Evolutionary conservation across 2,113 vertebrate species (phyloP), one percentile per base, ranked within the genome.

Genomic region (Manacus vitellinus): DNA sequence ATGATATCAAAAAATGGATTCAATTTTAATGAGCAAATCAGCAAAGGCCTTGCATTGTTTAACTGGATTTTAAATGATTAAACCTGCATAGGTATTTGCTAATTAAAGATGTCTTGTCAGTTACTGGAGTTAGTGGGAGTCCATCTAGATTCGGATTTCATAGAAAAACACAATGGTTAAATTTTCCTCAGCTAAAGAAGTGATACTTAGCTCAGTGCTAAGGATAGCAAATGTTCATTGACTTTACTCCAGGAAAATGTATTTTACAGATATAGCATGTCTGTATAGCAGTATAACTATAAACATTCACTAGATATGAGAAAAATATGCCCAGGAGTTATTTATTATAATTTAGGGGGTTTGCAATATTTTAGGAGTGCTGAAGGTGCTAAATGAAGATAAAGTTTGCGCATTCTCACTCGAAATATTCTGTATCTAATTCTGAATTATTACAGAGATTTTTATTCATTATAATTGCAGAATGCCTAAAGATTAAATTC

Each of bases 401-500:
- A 95, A 97, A 97, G 12, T 93, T 91, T 67, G 31, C 65, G 92
- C 58, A 92, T 89, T 79, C 65, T 87, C 43, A 82, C 23, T 92
- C 77, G 77, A 39, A 96, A 91, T 92, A 43, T 83, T 73, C 41
- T 84, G 23, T 74, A 92, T 59, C 52, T 94, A 73, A 92, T 96
- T 95, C 56, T 94, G 73, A 93, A 91, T 95, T 94, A 95, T 92
- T 96, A 80, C 24, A 90, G 88, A 96, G 79, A 97, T 97, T 97
- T 97, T 72, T 82, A 97, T 96, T 97, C 82, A 92, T 98, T 97
- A 94, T 91, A 95, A 91, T 85, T 96, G 62, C 79, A 95, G 81
- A 97, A 97, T 93, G 47, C 39, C 59, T 88, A 83, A 90, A 97
- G 92, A 97, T 97, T 97, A 97, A 95, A 91, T 97, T 93, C 83